A percentile compares a stretch with the other conserved stretches of the same genome.
phyloP scores from a whole-genome alignment of 2,797 vertebrate species.

The Numenius phaeopus region DNA sequence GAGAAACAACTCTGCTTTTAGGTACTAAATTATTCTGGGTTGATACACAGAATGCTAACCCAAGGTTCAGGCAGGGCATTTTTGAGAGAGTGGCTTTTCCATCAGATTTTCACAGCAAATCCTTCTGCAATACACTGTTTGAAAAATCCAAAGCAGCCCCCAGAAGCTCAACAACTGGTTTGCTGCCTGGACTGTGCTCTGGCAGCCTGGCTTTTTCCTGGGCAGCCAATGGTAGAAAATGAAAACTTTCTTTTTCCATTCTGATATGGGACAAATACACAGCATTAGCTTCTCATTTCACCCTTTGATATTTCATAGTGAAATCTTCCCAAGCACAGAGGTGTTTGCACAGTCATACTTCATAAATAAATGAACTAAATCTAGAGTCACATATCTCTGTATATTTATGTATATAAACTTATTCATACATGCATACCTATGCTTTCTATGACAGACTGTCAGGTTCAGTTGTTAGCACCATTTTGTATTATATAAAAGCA shows the following conservation, averaged over 20 bases:
- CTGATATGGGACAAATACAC: neutral
- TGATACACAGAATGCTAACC: neutral
- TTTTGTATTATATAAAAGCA: conserved; percentile 46
- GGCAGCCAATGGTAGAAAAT: neutral
- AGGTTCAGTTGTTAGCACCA: neutral
- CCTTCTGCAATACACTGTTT: neutral
- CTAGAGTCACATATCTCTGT: neutral
- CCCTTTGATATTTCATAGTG: neutral
- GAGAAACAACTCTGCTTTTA: neutral
- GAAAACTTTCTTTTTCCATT: neutral
- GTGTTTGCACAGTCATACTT: neutral
- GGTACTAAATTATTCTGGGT: neutral
- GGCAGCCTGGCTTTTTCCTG: neutral
- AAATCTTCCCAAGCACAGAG: neutral
- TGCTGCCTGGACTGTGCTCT: neutral
- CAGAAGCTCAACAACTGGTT: neutral
- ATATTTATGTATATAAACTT: neutral
- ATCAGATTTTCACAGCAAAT: neutral
- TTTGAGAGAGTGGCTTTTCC: neutral
- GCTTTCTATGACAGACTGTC: neutral
- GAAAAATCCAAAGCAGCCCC: neutral
- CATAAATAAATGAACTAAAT: neutral
- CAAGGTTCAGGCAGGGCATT: neutral
- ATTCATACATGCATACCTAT: neutral
- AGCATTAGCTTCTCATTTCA: neutral